Conservation (phyloP, 2,113 vertebrate species). For the Paradisaea rubra region DNA sequence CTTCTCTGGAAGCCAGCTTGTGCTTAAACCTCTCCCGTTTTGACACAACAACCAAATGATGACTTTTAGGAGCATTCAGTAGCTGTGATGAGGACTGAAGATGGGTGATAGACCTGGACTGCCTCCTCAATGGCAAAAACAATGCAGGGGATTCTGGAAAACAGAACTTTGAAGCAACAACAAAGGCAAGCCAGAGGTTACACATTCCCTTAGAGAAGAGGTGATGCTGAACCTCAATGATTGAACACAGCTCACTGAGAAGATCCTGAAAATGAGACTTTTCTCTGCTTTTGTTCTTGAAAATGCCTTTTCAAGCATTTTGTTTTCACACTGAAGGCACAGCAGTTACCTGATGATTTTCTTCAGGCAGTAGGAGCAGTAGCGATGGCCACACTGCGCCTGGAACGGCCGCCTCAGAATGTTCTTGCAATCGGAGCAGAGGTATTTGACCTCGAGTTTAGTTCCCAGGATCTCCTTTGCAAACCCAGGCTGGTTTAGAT, state of each 20-base stretch:
- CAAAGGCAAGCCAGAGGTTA: not conserved
- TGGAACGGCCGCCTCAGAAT: conserved; percentile 87
- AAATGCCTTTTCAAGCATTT: not conserved
- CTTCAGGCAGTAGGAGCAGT: conserved; percentile 85
- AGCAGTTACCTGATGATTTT: conserved; percentile 83
- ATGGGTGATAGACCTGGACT: not conserved
- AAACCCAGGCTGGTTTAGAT: conserved; percentile 83
- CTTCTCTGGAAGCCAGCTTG: not conserved
- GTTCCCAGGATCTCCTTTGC: conserved; percentile 83
- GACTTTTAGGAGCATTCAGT: not conserved
- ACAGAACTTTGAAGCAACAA: not conserved
- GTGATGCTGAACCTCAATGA: not conserved
- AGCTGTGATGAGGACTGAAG: not conserved
- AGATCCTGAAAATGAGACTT: not conserved
- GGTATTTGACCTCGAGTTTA: conserved; percentile 87
- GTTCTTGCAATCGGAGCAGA: conserved; percentile 86
- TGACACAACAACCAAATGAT: rapidly evolving
- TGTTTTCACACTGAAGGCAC: not conserved
- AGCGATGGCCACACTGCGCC: conserved; percentile 91
- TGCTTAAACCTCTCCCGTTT: not conserved
- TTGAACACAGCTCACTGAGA: not conserved
- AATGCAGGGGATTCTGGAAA: not conserved
- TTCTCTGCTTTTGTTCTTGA: not conserved
- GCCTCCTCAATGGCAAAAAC: not conserved
- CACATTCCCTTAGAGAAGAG: not conserved